Conservation (phyloP, 2,888 invertebrate species). For the Hirtodrosophila histrioides region DNA sequence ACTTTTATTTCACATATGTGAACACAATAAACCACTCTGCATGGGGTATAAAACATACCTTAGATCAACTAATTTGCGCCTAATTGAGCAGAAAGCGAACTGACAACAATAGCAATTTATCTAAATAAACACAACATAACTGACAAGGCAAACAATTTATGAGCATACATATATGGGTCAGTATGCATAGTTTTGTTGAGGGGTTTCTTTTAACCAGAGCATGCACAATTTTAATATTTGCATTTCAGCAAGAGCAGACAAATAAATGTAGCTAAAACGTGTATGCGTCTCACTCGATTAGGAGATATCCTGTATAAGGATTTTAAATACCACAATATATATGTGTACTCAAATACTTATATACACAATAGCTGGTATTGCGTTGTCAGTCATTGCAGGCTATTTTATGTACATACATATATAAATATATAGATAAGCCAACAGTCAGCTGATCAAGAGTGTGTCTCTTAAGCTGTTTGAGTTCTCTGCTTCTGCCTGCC, state of each 20-base stretch:
- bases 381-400: too few relatives aligned
- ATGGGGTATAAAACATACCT: neutral
- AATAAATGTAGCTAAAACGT: slow-evolving; percentile 12
- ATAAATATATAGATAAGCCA: too few relatives aligned
- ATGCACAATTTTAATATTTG: slow-evolving; percentile 24
- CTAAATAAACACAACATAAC: slow-evolving; percentile 60
- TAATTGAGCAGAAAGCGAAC: slow-evolving; percentile 49
- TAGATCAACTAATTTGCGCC: slow-evolving; percentile 53
- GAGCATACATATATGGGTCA: slow-evolving; percentile 3
- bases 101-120: slow-evolving; percentile 53
- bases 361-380: too few relatives aligned
- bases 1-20: too few relatives aligned
- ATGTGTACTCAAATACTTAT: too few relatives aligned
- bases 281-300: neutral
- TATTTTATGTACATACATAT: too few relatives aligned
- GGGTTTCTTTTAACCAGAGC: slow-evolving; percentile 4
- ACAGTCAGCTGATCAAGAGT: too few relatives aligned
- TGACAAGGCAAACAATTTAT: slow-evolving; percentile 42
- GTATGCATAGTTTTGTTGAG: slow-evolving; percentile 30
- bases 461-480: too few relatives aligned
- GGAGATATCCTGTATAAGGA: too few relatives aligned
- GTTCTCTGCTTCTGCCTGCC: too few relatives aligned
- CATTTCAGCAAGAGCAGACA: slow-evolving; percentile 28
- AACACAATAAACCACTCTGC: too few relatives aligned
- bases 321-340: too few relatives aligned